Base-by-base conservation (phyloP, 2,113 vertebrate species). In the Leptobrachium ailaonicum region DNA sequence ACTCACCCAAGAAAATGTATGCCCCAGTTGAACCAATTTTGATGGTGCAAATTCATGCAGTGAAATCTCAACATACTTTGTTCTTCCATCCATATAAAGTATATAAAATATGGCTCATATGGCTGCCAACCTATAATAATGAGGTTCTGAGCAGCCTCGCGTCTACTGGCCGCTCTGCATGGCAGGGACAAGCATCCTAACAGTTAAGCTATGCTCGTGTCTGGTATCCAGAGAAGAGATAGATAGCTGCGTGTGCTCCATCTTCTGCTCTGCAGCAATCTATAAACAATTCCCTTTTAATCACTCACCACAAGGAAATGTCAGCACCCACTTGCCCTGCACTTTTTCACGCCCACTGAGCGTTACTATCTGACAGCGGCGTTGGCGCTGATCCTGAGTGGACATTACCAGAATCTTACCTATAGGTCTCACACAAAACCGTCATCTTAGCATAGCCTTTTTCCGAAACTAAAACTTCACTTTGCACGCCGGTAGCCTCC, bases 351-450 rank as follows among this genome's bases (percentile, higher is more conserved):
- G 67, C 76, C 68, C 20, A 63, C 76, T 50, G 68, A 47, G 62
- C 20, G 20, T 32, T 32, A 32, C 20, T 32, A 32, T 32, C 20
- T 32, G 20, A 32, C 20, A 32, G 20, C 40, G 43, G 68, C n/a
- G 43, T 70, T 78, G 76, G 76, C 71, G 43, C 41, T 32, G 6
- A 42, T 78, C 76, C 76, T 71, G 43, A 50, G 71, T 78, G 69
- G 60, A 71, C 67, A 42, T 40, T 71, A 14, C 43, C 41, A 71
- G 56, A 42, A 40, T 41, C 44, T 41, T 69, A 41, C 75, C 67
- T 70, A 67, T 43, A 71, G 76, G 67, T 47, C 76, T 71, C 67
- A 71, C 76, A 78, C 67, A 70, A 67, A 56, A 50, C 47, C 4
- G 0, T 50, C 47, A 50, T 50, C 1, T 8, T 50, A 50, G 47